Conservation (phyloP, 2,113 vertebrate species). For the Seriola rivoliana region DNA sequence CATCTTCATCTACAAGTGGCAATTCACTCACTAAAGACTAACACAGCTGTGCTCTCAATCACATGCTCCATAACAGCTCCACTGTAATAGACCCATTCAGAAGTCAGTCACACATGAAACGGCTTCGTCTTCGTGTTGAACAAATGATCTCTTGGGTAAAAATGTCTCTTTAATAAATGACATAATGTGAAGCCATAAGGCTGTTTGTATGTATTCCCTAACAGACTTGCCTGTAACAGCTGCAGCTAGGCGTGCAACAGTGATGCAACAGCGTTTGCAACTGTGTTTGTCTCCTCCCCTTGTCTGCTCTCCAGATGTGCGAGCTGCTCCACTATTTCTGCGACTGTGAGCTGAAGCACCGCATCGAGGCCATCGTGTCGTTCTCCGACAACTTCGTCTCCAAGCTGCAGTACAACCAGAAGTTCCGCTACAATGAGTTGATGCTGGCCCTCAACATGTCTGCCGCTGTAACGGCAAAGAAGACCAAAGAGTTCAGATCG, state of each 20-base stretch:
- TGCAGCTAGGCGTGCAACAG: neutral
- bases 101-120: conserved; percentile 68
- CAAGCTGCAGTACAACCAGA: conserved; percentile 97
- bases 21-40: conserved; percentile 3
- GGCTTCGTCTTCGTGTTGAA: neutral
- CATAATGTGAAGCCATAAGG: conserved; percentile 22
- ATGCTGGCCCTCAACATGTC: conserved; percentile 99
- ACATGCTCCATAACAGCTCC: conserved; percentile 39
- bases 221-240: conserved; percentile 4
- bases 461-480: conserved; percentile 94
- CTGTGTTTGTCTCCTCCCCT: conserved; percentile 17
- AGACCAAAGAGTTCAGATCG: conserved; percentile 97
- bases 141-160: conserved; percentile 41
- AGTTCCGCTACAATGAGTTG: conserved; percentile 96
- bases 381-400: conserved; percentile 96
- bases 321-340: conserved; percentile 98
- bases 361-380: conserved; percentile 95
- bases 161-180: conserved; percentile 45
- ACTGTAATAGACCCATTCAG: conserved; percentile 56
- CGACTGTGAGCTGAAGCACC: conserved; percentile 96
- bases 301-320: conserved; percentile 89
- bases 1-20: conserved; percentile 13
- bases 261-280: neutral
- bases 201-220: conserved; percentile 12
- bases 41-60: conserved; percentile 38